Base-by-base conservation (phyloP, 2,797 vertebrate species). In the Acanthiza pusilla region DNA sequence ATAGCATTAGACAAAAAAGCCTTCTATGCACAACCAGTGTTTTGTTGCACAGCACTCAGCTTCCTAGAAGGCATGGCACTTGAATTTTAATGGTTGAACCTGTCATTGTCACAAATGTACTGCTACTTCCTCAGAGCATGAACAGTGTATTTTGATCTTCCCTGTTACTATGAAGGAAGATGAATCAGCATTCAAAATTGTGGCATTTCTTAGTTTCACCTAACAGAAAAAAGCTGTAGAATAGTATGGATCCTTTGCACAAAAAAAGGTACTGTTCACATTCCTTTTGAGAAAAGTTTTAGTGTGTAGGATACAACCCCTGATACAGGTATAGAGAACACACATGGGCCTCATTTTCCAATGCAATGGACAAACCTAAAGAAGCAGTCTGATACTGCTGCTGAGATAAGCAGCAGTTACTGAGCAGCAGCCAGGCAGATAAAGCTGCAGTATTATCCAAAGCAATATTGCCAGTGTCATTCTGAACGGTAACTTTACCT, bases 381-480 rank as follows among this genome's bases (percentile, higher is more conserved):
- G 87, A 55, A 65, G 18, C 38, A 71, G 77, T 16, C 40, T 58
- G 77, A 54, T 74, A 87, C 5, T 34, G 67, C n/a, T 90, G 74
- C 67, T 0, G 26, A 96, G 89, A 93, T 90, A 95, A 96, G 88
- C 85, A 85, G 79, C 45, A 68, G 82, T 55, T 81, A 63, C 65
- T 88, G 95, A 81, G 79, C 68, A 92, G 92, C 65, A 95, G 85
- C 85, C 88, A 88, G 57, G 71, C 70, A 94, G 79, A 94, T 91
- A 90, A 89, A 75, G 62, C 76, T 74, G 63, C 62, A 70, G 62
- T 14, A 76, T 93, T 88, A 91, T 60, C 88, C 7, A 2, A 57
- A 81, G 76, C 71, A 85, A 47, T 87, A 89, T 3, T 88, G 62
- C 51, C 72, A 76, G 66, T 75, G 73, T 83, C 92, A 91, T 82